phyloP scores from a whole-genome alignment of 2,888 invertebrate genomes.

The Prostheceraeus crozeri region DNA sequence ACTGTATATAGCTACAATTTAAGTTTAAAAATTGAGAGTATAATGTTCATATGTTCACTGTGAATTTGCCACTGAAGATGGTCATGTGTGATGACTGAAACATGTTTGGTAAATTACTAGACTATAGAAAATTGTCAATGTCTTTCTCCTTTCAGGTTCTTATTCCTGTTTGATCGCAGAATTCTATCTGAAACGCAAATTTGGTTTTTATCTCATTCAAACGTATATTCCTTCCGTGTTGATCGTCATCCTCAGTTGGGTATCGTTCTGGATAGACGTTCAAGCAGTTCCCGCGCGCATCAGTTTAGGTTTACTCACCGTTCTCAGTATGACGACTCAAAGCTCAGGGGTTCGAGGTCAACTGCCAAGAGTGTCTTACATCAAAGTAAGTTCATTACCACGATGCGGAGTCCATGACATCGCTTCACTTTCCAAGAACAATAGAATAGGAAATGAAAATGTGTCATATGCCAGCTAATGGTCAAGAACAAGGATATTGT shows the following conservation, averaged over 20 bases:
- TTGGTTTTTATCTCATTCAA: slow-evolving; percentile 32
- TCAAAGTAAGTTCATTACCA: slow-evolving; percentile 34
- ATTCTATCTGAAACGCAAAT: slow-evolving; percentile 30
- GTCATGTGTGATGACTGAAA: too few relatives aligned
- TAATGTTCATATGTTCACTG: too few relatives aligned
- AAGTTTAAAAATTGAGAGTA: too few relatives aligned
- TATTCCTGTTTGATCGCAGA: slow-evolving; percentile 22
- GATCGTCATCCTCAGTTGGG: slow-evolving; percentile 36
- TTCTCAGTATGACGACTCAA: slow-evolving; percentile 36
- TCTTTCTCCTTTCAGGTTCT: slow-evolving; percentile 28
- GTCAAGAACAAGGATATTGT: too few relatives aligned
- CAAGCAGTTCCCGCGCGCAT: slow-evolving; percentile 31
- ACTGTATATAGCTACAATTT: too few relatives aligned
- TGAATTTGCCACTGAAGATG: too few relatives aligned
- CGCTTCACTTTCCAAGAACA: too few relatives aligned
- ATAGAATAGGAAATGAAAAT: too few relatives aligned
- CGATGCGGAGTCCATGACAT: too few relatives aligned
- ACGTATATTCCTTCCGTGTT: slow-evolving; percentile 32
- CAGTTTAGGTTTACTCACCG: slow-evolving; percentile 32
- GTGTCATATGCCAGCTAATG: too few relatives aligned
- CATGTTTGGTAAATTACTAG: too few relatives aligned
- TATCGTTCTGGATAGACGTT: slow-evolving; percentile 35
- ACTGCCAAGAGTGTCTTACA: slow-evolving; percentile 34
- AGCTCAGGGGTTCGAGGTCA: slow-evolving; percentile 32
- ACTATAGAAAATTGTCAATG: too few relatives aligned